Percentiles rank a stretch among this genome's conserved stretches.
These are phyloP conservation scores for Gorsachius magnificus DNA, from an alignment of 2,797 vertebrate genomes.

Conservation along the genomic window DNA sequence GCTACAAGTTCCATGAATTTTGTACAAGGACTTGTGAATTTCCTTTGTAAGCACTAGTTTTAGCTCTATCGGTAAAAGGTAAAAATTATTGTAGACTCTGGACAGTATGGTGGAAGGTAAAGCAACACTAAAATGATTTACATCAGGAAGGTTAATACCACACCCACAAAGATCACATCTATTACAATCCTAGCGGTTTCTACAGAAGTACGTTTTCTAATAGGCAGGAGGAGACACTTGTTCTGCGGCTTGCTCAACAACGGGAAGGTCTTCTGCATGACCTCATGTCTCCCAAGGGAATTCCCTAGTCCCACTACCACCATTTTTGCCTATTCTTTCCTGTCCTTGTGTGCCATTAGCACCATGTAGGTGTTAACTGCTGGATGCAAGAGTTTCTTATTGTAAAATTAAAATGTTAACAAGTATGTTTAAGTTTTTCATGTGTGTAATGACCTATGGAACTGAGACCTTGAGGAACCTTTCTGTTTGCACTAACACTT, in stretches of 20 bases:
- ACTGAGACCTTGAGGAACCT: not conserved
- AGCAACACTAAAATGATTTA: not conserved
- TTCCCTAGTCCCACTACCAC: not conserved
- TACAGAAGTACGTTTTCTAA: not conserved
- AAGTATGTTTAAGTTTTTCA: not conserved
- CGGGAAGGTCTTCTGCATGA: not conserved
- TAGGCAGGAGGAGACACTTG: not conserved
- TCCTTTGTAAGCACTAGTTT: not conserved
- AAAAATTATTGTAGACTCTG: not conserved
- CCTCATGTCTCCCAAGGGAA: fast-evolving
- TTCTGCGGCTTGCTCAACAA: not conserved
- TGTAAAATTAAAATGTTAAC: not conserved
- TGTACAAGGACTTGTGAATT: not conserved
- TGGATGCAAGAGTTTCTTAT: not conserved
- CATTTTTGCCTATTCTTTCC: not conserved
- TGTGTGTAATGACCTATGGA: not conserved
- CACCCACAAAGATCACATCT: not conserved
- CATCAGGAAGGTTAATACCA: not conserved
- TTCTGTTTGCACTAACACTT: not conserved
- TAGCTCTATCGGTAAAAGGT: not conserved
- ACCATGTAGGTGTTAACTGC: not conserved
- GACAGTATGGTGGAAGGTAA: not conserved
- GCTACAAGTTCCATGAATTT: not conserved
- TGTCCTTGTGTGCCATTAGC: not conserved
- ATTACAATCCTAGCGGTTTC: not conserved